Base-by-base conservation (phyloP, 2,113 vertebrate species). In the Gadus macrocephalus region DNA sequence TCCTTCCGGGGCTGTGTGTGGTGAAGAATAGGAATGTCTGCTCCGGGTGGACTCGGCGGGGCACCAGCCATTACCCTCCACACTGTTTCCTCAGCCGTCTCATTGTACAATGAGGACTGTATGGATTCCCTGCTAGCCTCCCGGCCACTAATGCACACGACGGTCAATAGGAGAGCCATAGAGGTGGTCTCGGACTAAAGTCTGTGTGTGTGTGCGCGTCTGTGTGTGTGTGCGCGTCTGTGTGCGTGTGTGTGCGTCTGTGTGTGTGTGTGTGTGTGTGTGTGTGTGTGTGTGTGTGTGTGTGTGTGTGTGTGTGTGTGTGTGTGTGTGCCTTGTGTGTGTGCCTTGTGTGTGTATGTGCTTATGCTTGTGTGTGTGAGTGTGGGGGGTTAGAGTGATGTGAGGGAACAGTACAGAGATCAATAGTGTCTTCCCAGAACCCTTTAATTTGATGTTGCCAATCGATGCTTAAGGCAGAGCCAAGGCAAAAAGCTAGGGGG, bases 391-490 rank as follows among this genome's bases (percentile, higher is more conserved):
- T 68, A 67, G 72, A 77, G 72, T 53, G 61, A 66, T 62, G 67
- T 86, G 81, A 77, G 71, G 77, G 80, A 78, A 73, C 68, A 71
- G 71, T 71, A 42, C 68, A 74, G 70, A 68, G 78, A 91, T 92
- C 91, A 81, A 92, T 92, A 84, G 66, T 72, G 74, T 82, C 86
- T 87, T 90, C 80, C 82, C 75, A 78, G 84, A 83, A 86, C 70
- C 78, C 83, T 81, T 85, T 90, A 90, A 91, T 91, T 86, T 91
- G 88, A 88, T 81, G 81, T 83, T 82, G 69, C 73, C 74, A 81
- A 87, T 91, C 78, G 70, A 91, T 91, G 64, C 72, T 56, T 74
- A 78, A 79, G 76, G 73, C 76, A 79, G 79, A 78, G 72, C 62
- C 64, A 76, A 76, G 74, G 72, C 38, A 56, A 81, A 68, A 56